These are phyloP conservation scores for Alosa sapidissima DNA, from an alignment of 2,797 vertebrate species.

Conservation along the genomic window DNA sequence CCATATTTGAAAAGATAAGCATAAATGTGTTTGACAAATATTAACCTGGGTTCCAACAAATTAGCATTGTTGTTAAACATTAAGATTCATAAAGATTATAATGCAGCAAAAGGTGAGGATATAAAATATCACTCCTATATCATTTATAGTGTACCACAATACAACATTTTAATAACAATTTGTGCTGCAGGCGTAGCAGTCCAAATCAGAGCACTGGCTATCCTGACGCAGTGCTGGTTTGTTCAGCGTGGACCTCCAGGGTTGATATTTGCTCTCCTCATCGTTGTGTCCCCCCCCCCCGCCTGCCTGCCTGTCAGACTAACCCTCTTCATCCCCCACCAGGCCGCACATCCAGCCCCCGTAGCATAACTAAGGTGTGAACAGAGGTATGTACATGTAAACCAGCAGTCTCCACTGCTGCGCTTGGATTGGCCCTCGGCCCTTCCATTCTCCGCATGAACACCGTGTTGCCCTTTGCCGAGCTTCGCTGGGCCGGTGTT, in stretches of 20 bases:
- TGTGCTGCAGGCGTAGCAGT: not conserved
- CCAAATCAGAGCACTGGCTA: not conserved
- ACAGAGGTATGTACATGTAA: constrained; percentile 68
- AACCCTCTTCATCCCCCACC: constrained; percentile 65
- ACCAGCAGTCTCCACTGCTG: constrained; percentile 27
- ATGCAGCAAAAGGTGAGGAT: not conserved
- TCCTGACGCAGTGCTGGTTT: constrained; percentile 4
- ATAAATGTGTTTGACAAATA: constrained; percentile 42
- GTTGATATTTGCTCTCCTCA: constrained; percentile 54
- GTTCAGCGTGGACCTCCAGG: constrained; percentile 29
- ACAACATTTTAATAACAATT: not conserved
- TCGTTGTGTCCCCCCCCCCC: constrained; percentile 9
- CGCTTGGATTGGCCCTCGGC: not conserved
- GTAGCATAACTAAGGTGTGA: constrained; percentile 80
- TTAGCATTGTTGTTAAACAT: not conserved
- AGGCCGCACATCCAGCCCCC: constrained; percentile 73
- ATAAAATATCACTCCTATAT: not conserved
- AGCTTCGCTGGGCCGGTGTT: constrained; percentile 21
- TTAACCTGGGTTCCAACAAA: constrained; percentile 46
- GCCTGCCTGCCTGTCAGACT: constrained; percentile 43
- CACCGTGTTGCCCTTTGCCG: constrained; percentile 2
- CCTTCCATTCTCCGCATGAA: constrained; percentile 10
- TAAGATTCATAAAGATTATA: not conserved
- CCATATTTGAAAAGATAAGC: not conserved
- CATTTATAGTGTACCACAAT: not conserved